Percentiles rank a stretch among this genome's conserved stretches.
phyloP scores from a whole-genome alignment of 2,888 invertebrate genomes.

The Polymixis lichenea region DNA sequence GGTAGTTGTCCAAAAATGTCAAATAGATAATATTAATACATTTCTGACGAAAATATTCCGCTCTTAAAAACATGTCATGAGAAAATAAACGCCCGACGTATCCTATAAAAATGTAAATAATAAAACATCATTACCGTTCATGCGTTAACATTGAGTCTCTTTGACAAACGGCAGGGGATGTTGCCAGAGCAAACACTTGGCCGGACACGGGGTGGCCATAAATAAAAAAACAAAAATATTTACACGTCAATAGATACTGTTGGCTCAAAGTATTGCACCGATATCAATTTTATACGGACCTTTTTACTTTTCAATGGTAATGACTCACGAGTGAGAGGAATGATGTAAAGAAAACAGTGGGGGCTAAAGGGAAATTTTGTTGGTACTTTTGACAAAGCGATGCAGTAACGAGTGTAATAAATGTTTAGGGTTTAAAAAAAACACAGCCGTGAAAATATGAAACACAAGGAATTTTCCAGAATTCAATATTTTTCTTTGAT shows the following conservation, averaged over 20 bases:
- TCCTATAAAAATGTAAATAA: conserved; percentile 70
- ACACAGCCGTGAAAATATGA: background rate
- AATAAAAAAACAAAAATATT: conserved; percentile 75
- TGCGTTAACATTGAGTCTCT: conserved; percentile 68
- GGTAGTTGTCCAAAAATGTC: background rate
- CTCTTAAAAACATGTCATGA: conserved; percentile 34
- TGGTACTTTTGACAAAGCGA: conserved; percentile 2
- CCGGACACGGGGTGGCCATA: conserved; percentile 68
- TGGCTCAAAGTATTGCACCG: conserved; percentile 69
- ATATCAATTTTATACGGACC: conserved; percentile 61
- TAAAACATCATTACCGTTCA: conserved; percentile 67
- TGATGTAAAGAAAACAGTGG: conserved; percentile 42
- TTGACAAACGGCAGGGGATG: conserved; percentile 66
- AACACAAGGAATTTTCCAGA: background rate
- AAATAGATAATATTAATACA: background rate
- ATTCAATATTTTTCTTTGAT: background rate
- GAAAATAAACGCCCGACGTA: conserved; percentile 56
- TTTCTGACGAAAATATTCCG: background rate
- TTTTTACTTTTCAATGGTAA: conserved; percentile 68
- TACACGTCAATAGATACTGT: conserved; percentile 75
- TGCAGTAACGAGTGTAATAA: background rate
- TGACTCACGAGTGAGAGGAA: conserved; percentile 48
- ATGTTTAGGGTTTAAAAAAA: background rate
- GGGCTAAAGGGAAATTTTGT: conserved; percentile 37
- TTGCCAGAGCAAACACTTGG: conserved; percentile 64